Evolutionary conservation across 1,140 invertebrate genomes (phyloP).

Genomic region (Brachionus rotundiformis): DNA sequence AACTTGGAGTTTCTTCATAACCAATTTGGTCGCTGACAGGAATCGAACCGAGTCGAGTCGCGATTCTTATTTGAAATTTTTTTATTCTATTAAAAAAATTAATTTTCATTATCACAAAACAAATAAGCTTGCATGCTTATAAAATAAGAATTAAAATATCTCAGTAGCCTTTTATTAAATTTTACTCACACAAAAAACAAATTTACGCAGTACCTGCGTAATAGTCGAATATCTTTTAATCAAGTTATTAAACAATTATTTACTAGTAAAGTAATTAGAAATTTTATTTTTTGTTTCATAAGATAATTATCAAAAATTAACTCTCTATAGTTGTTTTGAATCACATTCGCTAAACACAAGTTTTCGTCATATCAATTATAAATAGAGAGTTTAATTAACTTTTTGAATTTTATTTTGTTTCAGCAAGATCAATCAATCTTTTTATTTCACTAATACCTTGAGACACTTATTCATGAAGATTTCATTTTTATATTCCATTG

Average conservation of each 20-base stretch:
- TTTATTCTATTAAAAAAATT: neutral
- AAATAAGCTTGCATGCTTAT: neutral
- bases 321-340: neutral
- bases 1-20: neutral
- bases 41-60: neutral
- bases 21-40: neutral
- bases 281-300: neutral
- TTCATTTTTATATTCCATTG: neutral
- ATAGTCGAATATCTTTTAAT: constrained; percentile 9
- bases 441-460: constrained; percentile 1
- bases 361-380: neutral
- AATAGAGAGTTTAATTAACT: neutral
- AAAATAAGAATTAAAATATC: neutral
- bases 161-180: neutral
- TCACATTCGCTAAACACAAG: constrained; percentile 1
- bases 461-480: neutral
- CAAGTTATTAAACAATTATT: neutral
- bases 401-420: neutral
- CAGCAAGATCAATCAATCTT: neutral
- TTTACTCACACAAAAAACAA: neutral
- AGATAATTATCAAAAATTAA: neutral
- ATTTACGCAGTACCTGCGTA: neutral
- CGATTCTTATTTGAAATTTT: neutral
- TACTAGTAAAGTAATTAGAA: neutral
- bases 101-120: neutral